phyloP scores from a whole-genome alignment of 2,113 vertebrate genomes.

The Tichodroma muraria region DNA sequence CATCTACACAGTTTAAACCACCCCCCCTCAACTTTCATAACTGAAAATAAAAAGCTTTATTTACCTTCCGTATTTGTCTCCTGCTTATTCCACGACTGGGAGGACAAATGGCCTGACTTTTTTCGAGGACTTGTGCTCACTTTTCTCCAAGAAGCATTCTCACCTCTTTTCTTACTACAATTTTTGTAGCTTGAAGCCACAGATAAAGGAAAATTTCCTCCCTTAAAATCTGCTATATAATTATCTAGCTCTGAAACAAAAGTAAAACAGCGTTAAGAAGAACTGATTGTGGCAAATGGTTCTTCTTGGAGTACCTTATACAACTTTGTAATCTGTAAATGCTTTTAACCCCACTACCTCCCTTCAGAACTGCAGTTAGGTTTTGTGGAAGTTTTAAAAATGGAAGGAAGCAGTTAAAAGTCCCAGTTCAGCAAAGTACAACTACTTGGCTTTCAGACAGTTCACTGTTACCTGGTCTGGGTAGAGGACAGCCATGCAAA shows the following conservation, averaged over 20 bases:
- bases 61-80: constrained; percentile 66
- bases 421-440: background rate
- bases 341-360: background rate
- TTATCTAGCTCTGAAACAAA: constrained; percentile 82
- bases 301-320: background rate
- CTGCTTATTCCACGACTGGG: constrained; percentile 71
- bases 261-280: background rate
- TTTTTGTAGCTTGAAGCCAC: constrained; percentile 75
- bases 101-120: constrained; percentile 71
- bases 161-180: constrained; percentile 77
- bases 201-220: constrained; percentile 83
- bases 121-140: constrained; percentile 91
- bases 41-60: background rate
- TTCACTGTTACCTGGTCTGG: constrained; percentile 76
- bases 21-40: background rate
- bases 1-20: background rate
- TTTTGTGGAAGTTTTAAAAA: background rate
- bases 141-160: constrained; percentile 81
- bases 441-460: background rate
- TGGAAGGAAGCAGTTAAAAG: background rate
- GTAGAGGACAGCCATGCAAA: constrained; percentile 85
- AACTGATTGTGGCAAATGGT: background rate
- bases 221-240: constrained; percentile 83
- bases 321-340: background rate
- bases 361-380: background rate